Percentiles rank a stretch among this genome's conserved stretches.
Evolutionary conservation across 2,888 invertebrate genomes (phyloP).

Genomic region (Diploptera punctata): DNA sequence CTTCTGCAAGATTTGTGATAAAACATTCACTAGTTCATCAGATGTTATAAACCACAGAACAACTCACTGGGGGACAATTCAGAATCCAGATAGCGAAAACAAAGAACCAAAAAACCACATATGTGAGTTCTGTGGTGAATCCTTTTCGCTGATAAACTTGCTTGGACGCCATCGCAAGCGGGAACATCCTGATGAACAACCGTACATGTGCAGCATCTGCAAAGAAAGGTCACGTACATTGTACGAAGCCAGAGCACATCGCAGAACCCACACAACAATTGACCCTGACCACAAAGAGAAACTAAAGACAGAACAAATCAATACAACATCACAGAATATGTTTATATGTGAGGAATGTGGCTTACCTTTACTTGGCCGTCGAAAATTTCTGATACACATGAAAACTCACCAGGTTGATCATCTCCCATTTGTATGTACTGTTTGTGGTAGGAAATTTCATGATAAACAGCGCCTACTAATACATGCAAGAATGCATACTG

Average conservation of each 20-base stretch:
- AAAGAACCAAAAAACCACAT: constrained; percentile 19
- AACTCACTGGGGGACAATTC: constrained; percentile 33
- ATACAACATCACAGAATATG: not conserved
- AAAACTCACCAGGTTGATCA: constrained; percentile 26
- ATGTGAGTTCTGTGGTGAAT: constrained; percentile 42
- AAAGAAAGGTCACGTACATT: constrained; percentile 38
- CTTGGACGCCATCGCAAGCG: constrained; percentile 40
- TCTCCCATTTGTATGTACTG: constrained; percentile 32
- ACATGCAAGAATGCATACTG: constrained; percentile 41
- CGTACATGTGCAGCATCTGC: constrained; percentile 43
- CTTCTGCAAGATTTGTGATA: constrained; percentile 40
- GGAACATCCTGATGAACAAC: constrained; percentile 42
- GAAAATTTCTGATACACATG: constrained; percentile 33
- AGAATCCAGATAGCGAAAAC: not conserved
- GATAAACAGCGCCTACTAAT: constrained; percentile 39
- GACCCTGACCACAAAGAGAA: not conserved
- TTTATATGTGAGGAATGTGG: constrained; percentile 40
- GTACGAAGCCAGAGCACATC: constrained; percentile 43
- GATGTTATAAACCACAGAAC: constrained; percentile 41
- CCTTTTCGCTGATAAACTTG: constrained; percentile 24
- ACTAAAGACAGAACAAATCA: not conserved
- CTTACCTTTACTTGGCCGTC: constrained; percentile 18
- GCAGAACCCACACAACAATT: constrained; percentile 38
- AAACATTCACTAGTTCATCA: constrained; percentile 41
- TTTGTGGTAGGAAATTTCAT: constrained; percentile 40